These are phyloP conservation scores for Chaetoderma sp. DNA, from an alignment of 2,888 invertebrate species.

Conservation along the genomic window DNA sequence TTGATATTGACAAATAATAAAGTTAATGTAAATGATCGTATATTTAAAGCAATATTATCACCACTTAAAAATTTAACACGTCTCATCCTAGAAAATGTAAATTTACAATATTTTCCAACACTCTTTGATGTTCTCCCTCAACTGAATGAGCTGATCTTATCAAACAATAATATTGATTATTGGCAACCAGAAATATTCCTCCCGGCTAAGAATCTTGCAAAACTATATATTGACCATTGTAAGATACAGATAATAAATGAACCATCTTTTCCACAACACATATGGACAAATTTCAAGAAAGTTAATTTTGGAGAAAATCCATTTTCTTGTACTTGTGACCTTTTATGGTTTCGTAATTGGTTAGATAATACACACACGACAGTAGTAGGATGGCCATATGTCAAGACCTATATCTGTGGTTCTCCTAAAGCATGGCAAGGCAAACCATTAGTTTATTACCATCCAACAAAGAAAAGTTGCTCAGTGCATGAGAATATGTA, in stretches of 20 bases:
- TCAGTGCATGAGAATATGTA: slow-evolving; percentile 3
- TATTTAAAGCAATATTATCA: too few relatives aligned
- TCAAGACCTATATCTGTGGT: slow-evolving; percentile 2
- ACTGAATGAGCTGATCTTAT: not conserved
- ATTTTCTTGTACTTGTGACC: slow-evolving; percentile 75
- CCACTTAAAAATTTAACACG: too few relatives aligned
- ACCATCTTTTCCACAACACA: slow-evolving; percentile 18
- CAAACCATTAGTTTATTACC: not conserved
- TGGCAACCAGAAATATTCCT: slow-evolving; percentile 12
- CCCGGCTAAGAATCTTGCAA: slow-evolving; percentile 2
- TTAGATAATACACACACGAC: not conserved
- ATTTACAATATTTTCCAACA: too few relatives aligned
- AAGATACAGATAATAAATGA: slow-evolving; percentile 19
- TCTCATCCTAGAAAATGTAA: too few relatives aligned
- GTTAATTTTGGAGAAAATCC: slow-evolving; percentile 74
- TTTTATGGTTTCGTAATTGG: slow-evolving; percentile 48
- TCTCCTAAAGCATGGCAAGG: not conserved
- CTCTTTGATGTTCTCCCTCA: slow-evolving; percentile 10
- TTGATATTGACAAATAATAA: slow-evolving; percentile 13
- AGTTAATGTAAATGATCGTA: too few relatives aligned
- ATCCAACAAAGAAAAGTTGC: slow-evolving; percentile 2
- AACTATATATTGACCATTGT: slow-evolving; percentile 23
- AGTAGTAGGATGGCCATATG: not conserved
- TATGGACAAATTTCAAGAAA: slow-evolving; percentile 45
- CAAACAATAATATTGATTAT: not conserved